Percentiles rank a stretch among this genome's conserved stretches.
Evolutionary conservation across 2,113 vertebrate species (phyloP).

Genomic region (Anguilla rostrata): DNA sequence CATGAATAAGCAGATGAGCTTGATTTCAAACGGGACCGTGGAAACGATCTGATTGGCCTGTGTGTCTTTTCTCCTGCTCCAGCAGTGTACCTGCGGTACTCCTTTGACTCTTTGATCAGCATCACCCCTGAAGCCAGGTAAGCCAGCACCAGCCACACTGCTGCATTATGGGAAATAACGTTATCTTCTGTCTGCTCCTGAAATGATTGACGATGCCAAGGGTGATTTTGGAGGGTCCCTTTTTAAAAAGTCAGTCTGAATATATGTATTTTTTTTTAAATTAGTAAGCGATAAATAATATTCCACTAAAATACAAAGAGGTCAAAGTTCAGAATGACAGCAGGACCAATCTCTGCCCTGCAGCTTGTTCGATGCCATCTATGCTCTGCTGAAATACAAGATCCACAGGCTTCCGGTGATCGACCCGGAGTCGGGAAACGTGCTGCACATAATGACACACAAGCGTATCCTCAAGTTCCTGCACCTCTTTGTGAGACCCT

Average conservation of each 20-base stretch:
- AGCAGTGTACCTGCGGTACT: slow-evolving; percentile 89
- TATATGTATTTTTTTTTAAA: neutral
- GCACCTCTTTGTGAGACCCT: slow-evolving; percentile 78
- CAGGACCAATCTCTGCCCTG: slow-evolving; percentile 26
- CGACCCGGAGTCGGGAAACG: slow-evolving; percentile 84
- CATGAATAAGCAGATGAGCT: neutral
- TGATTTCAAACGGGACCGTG: neutral
- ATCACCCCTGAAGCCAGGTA: slow-evolving; percentile 89
- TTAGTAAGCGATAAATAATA: too few relatives aligned
- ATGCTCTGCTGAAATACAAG: slow-evolving; percentile 88
- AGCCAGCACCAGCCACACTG: neutral
- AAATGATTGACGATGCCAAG: neutral
- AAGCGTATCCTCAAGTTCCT: slow-evolving; percentile 97
- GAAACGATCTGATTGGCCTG: neutral
- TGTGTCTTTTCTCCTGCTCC: slow-evolving; percentile 35
- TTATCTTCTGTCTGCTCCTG: neutral
- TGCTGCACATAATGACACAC: slow-evolving; percentile 94
- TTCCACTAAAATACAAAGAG: neutral
- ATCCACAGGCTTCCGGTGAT: slow-evolving; percentile 92
- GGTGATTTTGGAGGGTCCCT: neutral
- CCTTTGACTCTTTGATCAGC: slow-evolving; percentile 82
- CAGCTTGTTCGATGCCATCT: slow-evolving; percentile 93
- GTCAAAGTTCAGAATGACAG: neutral
- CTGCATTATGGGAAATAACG: neutral
- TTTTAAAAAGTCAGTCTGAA: neutral